phyloP scores from a whole-genome alignment of 2,113 vertebrate species.

The Lycaon pictus region DNA sequence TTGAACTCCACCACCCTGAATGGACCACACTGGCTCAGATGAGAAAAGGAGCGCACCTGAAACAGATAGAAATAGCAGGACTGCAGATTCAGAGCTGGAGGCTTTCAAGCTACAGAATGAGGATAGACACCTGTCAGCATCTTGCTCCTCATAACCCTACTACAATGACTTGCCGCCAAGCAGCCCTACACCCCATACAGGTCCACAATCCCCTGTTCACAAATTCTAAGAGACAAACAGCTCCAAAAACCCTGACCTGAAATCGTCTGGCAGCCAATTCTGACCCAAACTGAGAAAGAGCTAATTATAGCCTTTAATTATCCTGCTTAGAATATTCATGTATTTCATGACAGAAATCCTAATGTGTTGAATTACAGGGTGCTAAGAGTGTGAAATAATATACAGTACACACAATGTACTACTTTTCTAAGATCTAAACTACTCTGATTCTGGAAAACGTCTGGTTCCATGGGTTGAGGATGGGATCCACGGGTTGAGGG shows the following conservation, averaged over 20 bases:
- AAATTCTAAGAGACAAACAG: neutral
- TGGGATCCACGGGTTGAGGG: neutral
- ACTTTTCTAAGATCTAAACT: neutral
- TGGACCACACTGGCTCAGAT: neutral
- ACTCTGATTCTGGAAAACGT: neutral
- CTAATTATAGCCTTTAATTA: constrained; percentile 41
- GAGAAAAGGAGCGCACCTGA: neutral
- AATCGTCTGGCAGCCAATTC: neutral
- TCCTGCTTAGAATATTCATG: neutral
- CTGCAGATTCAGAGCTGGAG: too few species aligned
- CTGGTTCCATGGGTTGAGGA: neutral
- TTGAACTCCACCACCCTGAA: neutral
- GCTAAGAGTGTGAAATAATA: too few species aligned
- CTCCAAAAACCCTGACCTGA: constrained; percentile 34
- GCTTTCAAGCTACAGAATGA: neutral
- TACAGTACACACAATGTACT: neutral
- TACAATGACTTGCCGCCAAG: neutral
- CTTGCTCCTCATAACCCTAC: neutral
- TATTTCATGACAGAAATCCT: neutral
- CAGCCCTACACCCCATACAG: neutral
- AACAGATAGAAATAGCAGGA: neutral
- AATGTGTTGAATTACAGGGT: too few species aligned
- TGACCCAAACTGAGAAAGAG: neutral
- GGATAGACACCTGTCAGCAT: neutral
- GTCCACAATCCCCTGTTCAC: neutral